Conservation (phyloP, 2,113 vertebrate genomes). For the Narcine bancroftii region DNA sequence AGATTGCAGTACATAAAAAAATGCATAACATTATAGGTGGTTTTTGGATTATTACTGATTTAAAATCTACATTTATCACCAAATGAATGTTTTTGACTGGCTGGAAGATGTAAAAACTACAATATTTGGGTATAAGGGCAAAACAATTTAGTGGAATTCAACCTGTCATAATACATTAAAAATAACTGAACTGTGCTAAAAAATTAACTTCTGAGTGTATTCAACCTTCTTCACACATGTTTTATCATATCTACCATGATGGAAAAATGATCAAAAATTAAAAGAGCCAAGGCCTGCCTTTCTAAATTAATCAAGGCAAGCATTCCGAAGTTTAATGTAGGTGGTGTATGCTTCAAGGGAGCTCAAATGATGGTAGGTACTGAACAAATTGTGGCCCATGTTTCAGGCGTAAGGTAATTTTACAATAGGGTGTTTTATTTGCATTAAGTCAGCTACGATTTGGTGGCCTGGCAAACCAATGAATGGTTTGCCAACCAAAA, state of each 20-base stretch:
- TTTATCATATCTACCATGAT: neutral
- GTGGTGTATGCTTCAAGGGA: neutral
- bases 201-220: neutral
- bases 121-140: neutral
- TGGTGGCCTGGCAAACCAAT: neutral
- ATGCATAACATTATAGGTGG: neutral
- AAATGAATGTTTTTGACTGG: neutral
- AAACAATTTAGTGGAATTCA: neutral
- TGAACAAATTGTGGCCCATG: neutral
- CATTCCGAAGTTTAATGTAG: neutral
- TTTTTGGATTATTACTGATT: neutral
- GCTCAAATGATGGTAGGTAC: neutral
- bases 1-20: neutral
- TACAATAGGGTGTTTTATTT: neutral
- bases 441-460: neutral
- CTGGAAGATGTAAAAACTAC: neutral
- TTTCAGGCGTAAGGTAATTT: neutral
- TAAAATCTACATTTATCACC: neutral
- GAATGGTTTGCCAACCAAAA: neutral
- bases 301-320: neutral
- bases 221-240: neutral
- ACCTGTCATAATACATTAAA: slow-evolving; percentile 16
- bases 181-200: slow-evolving; percentile 4
- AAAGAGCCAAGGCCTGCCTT: neutral
- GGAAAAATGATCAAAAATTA: neutral